Base-by-base conservation (phyloP, 2,888 invertebrate genomes). In the Bursaphelenchus okinawaensis region DNA sequence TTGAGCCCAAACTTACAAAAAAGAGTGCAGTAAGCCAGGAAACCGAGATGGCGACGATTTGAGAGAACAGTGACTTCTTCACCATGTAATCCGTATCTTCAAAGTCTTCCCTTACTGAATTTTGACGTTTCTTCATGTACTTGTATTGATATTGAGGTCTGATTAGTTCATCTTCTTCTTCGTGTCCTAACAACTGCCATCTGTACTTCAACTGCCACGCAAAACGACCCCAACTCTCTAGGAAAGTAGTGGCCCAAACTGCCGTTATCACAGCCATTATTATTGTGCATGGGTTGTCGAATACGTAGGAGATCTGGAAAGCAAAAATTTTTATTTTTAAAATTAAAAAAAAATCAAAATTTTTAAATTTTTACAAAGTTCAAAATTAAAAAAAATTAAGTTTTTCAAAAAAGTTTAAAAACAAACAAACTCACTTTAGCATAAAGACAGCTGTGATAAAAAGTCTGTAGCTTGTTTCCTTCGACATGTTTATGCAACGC, bases 221-320 rank as follows among this genome's bases (percentile, higher is more conserved):
- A 73, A 91, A 91, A 7, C 95, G 59, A 59, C 78, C 92, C 96
- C 96, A 98, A 68, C 94, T 85, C 82, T 96, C 95, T 80, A 95
- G 86, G 84, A 94, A 93, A 68, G 90, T 88, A 1, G 92, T 91
- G 0, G 92, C 92, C 95, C 94, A 95, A 83, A 95, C 89, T 50
- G 92, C 91, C 93, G 94, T 94, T 82, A 94, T 91, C 70, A 91
- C 90, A 0, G 94, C 92, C 83, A 94, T 94, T 85, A 91, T 90
- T 26, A 95, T 92, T 0, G 94, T 94, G 12, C 91, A 90, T 0
- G 91, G 90, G 85, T 95, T 95, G 85, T 95, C 94, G 83, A 94
- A 93, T 12, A 96, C 86, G 83, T 94, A 92, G 0, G 92, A 91
- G 66, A 84, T 74, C 80, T 90, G 88, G n/a, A 95, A 91, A 83